A percentile compares a stretch with the other conserved stretches of the same genome.
Conservation (phyloP, 2,888 invertebrate species). For the Halictus quadricinctus region DNA sequence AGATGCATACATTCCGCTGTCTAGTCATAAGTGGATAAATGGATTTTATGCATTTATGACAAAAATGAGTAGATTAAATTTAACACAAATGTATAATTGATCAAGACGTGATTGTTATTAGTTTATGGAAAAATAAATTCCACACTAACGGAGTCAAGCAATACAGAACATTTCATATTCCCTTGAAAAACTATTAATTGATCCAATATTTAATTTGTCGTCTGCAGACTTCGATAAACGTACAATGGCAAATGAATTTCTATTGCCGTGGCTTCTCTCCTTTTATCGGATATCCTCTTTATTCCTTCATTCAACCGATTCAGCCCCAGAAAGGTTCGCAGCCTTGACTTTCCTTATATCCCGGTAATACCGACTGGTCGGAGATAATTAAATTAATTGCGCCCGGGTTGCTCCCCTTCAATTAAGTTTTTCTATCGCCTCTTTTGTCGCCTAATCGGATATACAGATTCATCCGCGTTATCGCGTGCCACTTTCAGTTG, state of each 20-base stretch:
- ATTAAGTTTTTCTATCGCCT: slow-evolving; percentile 30
- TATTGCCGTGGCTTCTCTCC: neutral
- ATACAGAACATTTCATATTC: neutral
- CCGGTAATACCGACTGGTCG: slow-evolving; percentile 29
- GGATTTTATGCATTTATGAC: too few species aligned
- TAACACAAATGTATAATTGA: neutral
- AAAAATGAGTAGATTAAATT: too few species aligned
- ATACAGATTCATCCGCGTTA: slow-evolving; percentile 27
- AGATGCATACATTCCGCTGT: too few species aligned
- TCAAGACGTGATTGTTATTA: neutral
- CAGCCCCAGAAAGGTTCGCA: slow-evolving; percentile 25
- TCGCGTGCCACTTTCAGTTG: slow-evolving; percentile 10
- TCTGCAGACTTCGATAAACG: neutral
- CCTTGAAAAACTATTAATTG: neutral
- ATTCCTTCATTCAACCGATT: slow-evolving; percentile 7
- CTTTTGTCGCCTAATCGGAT: slow-evolving; percentile 25
- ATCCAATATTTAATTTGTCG: neutral
- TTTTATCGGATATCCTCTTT: slow-evolving; percentile 12
- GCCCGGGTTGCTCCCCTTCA: slow-evolving; percentile 25
- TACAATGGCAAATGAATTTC: slow-evolving; percentile 17
- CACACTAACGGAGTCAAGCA: neutral
- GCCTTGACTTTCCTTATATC: slow-evolving; percentile 25
- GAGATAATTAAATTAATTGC: slow-evolving; percentile 52
- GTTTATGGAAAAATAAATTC: neutral
- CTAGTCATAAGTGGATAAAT: too few species aligned